These are phyloP conservation scores for Prinia subflava DNA, from an alignment of 2,113 vertebrate species.

Conservation along the genomic window DNA sequence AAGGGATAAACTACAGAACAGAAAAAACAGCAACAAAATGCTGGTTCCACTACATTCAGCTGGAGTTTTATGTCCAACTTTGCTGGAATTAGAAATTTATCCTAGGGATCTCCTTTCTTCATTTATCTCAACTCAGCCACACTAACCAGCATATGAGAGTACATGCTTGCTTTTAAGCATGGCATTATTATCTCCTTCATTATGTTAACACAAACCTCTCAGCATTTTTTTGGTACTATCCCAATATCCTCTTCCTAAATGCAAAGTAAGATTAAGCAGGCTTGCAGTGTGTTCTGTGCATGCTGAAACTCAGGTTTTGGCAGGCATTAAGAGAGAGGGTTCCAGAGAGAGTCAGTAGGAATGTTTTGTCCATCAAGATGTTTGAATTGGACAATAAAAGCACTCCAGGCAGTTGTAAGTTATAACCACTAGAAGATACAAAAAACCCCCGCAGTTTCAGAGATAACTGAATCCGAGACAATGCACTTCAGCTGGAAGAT, in stretches of 20 bases:
- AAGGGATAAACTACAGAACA: not conserved
- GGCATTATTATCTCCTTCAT: not conserved
- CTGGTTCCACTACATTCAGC: not conserved
- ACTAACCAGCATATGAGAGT: not conserved
- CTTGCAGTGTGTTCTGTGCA: not conserved
- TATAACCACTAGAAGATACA: constrained; percentile 40
- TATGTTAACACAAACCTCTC: not conserved
- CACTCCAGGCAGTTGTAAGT: constrained; percentile 56
- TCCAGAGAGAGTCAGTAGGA: constrained; percentile 20
- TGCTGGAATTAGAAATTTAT: not conserved
- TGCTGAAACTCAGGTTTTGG: not conserved
- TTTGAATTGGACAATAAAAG: constrained; percentile 52
- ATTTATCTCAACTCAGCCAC: not conserved
- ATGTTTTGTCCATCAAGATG: constrained; percentile 55
- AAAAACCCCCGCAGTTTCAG: not conserved
- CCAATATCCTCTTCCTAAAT: not conserved
- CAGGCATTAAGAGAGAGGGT: not conserved
- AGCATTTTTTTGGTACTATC: not conserved
- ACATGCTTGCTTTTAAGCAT: not conserved
- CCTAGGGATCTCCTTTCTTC: not conserved
- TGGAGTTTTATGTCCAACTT: not conserved
- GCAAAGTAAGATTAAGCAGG: constrained; percentile 28
- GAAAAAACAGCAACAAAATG: not conserved
- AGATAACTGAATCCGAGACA: constrained; percentile 58
- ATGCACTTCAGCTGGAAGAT: constrained; percentile 9